Evolutionary conservation across 92 coral and sea anemone genomes (phyloP).

Genomic region (Siderastrea siderea): DNA sequence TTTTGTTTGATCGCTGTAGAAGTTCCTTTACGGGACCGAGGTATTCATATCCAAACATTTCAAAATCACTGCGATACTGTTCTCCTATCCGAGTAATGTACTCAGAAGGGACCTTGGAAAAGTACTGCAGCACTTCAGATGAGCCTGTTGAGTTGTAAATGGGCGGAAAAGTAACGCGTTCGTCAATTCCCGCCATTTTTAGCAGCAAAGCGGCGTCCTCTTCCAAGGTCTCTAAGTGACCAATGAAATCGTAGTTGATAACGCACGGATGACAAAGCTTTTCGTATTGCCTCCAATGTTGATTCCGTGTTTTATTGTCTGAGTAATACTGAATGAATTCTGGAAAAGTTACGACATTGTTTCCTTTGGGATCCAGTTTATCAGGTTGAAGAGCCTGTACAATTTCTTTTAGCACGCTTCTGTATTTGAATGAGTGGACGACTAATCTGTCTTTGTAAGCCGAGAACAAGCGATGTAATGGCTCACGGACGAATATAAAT

Average conservation of each 20-base stretch:
- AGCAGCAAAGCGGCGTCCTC: background rate
- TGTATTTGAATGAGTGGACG: no score
- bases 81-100: background rate
- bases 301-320: background rate
- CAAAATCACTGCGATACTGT: background rate
- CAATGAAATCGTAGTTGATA: background rate
- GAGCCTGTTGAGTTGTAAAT: background rate
- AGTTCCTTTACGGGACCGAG: background rate
- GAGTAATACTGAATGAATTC: background rate
- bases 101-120: background rate
- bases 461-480: no score
- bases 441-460: no score
- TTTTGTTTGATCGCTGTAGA: no score
- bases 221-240: background rate
- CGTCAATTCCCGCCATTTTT: constrained; percentile 13
- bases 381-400: background rate
- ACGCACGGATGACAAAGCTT: background rate
- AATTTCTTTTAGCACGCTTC: background rate
- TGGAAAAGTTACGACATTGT: background rate
- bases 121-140: background rate
- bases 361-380: background rate
- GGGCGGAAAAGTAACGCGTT: background rate
- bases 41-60: constrained; percentile 10
- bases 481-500: no score
- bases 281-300: constrained; percentile 13